phyloP scores from a whole-genome alignment of 37 sponge, comb jelly and placozoan species.

The Oscarella lobularis region DNA sequence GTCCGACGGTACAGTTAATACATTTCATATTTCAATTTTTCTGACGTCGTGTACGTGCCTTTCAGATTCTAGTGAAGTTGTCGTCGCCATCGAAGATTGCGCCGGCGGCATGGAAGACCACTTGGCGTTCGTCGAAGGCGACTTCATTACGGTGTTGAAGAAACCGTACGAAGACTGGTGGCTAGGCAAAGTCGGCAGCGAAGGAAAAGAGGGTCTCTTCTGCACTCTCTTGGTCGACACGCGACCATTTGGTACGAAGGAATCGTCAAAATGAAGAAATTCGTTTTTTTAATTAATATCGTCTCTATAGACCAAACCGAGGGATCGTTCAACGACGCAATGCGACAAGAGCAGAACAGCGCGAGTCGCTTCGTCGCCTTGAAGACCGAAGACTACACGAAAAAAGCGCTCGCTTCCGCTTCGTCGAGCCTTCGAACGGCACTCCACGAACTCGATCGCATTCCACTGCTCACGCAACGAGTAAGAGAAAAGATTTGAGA shows the following conservation, averaged over 20 bases:
- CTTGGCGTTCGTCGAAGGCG: conserved; percentile 26
- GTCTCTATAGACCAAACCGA: not conserved
- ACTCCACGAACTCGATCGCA: not conserved
- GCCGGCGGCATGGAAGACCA: conserved; percentile 18
- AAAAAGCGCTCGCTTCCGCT: not conserved
- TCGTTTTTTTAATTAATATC: not conserved
- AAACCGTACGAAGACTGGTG: conserved; percentile 39
- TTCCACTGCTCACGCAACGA: not conserved
- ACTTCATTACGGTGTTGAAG: conserved; percentile 22
- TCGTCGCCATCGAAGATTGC: conserved; percentile 22
- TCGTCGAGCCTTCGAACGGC: not conserved
- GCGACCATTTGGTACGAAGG: conserved; percentile 24
- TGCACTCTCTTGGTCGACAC: conserved; percentile 34
- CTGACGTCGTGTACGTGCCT: not conserved
- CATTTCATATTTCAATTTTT: not conserved
- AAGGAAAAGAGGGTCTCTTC: conserved; percentile 20
- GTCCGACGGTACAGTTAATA: not conserved
- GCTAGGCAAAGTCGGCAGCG: conserved; percentile 12
- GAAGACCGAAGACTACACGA: not conserved
- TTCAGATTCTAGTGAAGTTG: conserved; percentile 12
- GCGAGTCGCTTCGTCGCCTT: not conserved
- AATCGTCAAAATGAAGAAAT: not conserved
- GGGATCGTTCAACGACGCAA: not conserved
- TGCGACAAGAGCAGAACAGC: not conserved
- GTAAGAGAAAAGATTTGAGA: not conserved